Evolutionary conservation across 2,113 vertebrate species (phyloP), one percentile per base, ranked within the genome.

Genomic region (Epinephelus fuscoguttatus): DNA sequence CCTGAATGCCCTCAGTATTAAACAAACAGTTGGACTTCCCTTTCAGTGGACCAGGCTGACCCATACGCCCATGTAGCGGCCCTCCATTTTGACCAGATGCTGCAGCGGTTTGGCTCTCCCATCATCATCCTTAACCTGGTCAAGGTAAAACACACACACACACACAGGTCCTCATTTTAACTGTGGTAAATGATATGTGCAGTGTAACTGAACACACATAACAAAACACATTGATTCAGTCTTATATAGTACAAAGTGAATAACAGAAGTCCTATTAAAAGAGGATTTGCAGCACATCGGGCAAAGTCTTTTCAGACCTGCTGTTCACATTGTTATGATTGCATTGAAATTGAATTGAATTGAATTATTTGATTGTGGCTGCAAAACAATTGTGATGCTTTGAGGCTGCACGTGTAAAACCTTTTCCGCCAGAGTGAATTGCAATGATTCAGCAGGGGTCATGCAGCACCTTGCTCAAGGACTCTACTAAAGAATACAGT

Each of bases 81-180:
- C 33, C 97, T 98, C 88, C 98, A 99, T 90, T 99, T 99, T 83
- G 98, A 99, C 92, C 98, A 99, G 95, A 99, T 99, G 98, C 94
- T 99, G 61, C 97, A 99, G 94, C 96, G 98, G 55, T 99, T 99
- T 84, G 98, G 98, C 25, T 99, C 98, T 2, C 98, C 98, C 1
- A 97, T 99, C 87, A 99, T 99, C 85, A 99, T 99, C 93, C 86
- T 99, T 91, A 99, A 99, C 93, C 96, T 99, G 23, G 98, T 99
- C 49, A 99, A 99, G 98, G 98, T 99, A 95, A 56, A 12, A 19
- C 2, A 42, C 37, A 64, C 14, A 7, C 15, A 30, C 8, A 61
- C 13, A 27, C 71, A 52, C 18, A 17, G 55, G n/a, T 59, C 23
- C 13, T 42, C n/a, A 40, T 33, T 55, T 47, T 13, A 5, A 25